Evolutionary conservation across 2,888 invertebrate species (phyloP).

Genomic region (Temnothorax rugatulus): DNA sequence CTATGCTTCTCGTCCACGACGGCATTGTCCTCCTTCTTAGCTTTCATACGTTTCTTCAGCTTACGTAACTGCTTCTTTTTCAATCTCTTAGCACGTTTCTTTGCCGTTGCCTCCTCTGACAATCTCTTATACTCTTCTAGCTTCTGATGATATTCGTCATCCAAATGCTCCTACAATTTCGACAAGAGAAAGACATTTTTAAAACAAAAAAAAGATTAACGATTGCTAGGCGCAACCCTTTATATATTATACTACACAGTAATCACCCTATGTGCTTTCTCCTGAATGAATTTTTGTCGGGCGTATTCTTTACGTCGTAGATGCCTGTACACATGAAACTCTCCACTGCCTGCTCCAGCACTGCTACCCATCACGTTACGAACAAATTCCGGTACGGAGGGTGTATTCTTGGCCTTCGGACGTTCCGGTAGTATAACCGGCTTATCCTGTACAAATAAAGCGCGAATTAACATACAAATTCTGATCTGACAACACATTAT

Average conservation of each 20-base stretch:
- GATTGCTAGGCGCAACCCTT: neutral
- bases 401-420: conserved; percentile 92
- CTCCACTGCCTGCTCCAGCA: conserved; percentile 99
- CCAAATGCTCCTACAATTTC: conserved; percentile 91
- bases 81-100: conserved; percentile 95
- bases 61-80: conserved; percentile 90
- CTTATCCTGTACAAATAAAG: conserved; percentile 90
- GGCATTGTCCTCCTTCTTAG: conserved; percentile 74
- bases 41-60: conserved; percentile 78
- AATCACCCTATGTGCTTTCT: conserved; percentile 93
- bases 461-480: neutral
- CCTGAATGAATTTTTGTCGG: conserved; percentile 96
- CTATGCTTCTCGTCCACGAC: conserved; percentile 74
- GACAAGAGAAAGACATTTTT: neutral
- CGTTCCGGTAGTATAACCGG: conserved; percentile 95
- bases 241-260: conserved; percentile 16
- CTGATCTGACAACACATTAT: neutral
- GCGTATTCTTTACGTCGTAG: conserved; percentile 98
- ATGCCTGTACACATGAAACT: conserved; percentile 99
- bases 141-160: conserved; percentile 93
- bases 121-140: conserved; percentile 91
- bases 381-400: conserved; percentile 97
- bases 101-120: conserved; percentile 95
- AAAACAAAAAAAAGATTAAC: neutral
- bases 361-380: conserved; percentile 99